Percentiles rank a stretch among this genome's conserved stretches.
phyloP scores from a whole-genome alignment of 2,888 invertebrate genomes.

The Galeopsomyia nigrocyanea region DNA sequence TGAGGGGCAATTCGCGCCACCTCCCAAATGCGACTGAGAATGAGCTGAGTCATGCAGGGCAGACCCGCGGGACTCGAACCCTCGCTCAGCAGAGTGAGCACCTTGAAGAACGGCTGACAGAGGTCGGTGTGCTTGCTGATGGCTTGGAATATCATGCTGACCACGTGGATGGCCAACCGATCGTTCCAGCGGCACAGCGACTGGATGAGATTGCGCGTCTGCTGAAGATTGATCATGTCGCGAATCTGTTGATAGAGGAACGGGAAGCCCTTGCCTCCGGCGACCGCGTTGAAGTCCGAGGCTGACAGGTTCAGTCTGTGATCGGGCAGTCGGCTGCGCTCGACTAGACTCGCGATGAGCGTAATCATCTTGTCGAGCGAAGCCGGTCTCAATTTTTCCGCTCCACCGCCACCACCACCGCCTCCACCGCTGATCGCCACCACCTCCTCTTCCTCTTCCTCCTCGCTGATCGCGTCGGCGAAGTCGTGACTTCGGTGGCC shows the following conservation, averaged over 20 bases:
- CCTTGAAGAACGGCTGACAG: conserved; percentile 93
- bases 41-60: conserved; percentile 92
- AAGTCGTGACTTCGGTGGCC: conserved; percentile 84
- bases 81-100: conserved; percentile 89
- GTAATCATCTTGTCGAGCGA: conserved; percentile 97
- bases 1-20: conserved; percentile 92
- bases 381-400: conserved; percentile 87
- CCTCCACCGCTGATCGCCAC: conserved; percentile 71
- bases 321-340: conserved; percentile 86
- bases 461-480: conserved; percentile 80
- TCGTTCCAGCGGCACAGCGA: conserved; percentile 94
- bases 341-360: conserved; percentile 88
- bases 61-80: conserved; percentile 84
- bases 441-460: conserved; percentile 80
- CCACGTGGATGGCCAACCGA: conserved; percentile 87
- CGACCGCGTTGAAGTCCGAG: conserved; percentile 85
- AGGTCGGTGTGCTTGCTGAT: conserved; percentile 93
- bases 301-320: conserved; percentile 80
- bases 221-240: conserved; percentile 92
- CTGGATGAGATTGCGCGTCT: conserved; percentile 92
- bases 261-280: conserved; percentile 93
- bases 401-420: conserved; percentile 44
- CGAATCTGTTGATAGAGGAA: conserved; percentile 95
- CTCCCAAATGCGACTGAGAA: conserved; percentile 90
- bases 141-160: conserved; percentile 91